Percentiles rank a stretch among this genome's conserved stretches.
Conservation (phyloP, 1,140 invertebrate species). For the Teleopsis dalmanni region DNA sequence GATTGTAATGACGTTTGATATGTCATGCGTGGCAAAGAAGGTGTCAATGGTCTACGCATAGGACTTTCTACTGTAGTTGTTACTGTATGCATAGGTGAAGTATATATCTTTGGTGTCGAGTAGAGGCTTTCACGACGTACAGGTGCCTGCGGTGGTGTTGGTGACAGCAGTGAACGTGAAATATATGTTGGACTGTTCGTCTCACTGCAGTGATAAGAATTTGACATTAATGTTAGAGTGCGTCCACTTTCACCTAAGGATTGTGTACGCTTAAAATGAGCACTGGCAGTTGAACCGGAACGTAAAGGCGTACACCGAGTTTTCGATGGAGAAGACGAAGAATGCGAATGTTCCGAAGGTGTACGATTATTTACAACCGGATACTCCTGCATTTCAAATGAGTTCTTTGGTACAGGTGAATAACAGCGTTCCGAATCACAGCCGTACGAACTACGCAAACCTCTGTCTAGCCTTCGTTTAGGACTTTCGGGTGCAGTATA, state of each 20-base stretch:
- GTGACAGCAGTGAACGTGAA: conserved; percentile 17
- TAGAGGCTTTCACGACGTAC: conserved; percentile 37
- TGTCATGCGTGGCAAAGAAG: conserved; percentile 14
- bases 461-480: conserved; percentile 29
- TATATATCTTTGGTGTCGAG: conserved; percentile 40
- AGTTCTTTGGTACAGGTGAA: conserved; percentile 20
- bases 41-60: neutral
- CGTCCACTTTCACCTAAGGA: conserved; percentile 25
- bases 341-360: conserved; percentile 10
- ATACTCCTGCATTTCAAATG: conserved; percentile 35
- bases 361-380: conserved; percentile 6
- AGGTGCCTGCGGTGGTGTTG: conserved; percentile 31
- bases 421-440: conserved; percentile 33
- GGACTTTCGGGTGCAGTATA: conserved; percentile 39
- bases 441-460: conserved; percentile 32
- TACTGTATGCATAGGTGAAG: conserved; percentile 19
- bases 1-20: conserved; percentile 30
- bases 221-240: conserved; percentile 5
- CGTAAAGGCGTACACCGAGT: conserved; percentile 17
- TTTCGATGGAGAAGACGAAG: conserved; percentile 10
- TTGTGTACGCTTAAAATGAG: conserved; percentile 24
- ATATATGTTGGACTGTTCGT: conserved; percentile 15
- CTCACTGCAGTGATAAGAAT: conserved; percentile 14
- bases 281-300: conserved; percentile 1
- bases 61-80: neutral